Conservation (phyloP, 2,888 invertebrate genomes). For the Sarcophaga rosellei region DNA sequence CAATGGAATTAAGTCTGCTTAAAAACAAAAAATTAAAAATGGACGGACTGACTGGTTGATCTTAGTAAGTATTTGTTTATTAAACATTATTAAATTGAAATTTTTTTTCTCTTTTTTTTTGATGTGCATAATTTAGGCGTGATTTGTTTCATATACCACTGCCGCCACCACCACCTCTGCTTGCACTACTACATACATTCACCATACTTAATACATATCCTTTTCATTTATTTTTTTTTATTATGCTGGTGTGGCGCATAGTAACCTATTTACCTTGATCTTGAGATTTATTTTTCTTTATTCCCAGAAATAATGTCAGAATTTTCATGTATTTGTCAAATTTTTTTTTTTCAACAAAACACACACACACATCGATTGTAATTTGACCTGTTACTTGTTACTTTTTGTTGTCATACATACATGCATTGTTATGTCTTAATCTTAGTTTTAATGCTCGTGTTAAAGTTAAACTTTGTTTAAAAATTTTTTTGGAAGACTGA, state of each 20-base stretch:
- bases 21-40: background rate
- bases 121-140: background rate
- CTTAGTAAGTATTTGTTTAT: background rate
- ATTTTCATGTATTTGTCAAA: constrained; percentile 51
- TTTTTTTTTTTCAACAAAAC: background rate
- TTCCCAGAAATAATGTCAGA: constrained; percentile 60
- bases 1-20: background rate
- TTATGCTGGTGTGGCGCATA: background rate
- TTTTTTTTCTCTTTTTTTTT: background rate
- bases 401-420: background rate
- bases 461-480: constrained; percentile 50
- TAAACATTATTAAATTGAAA: background rate
- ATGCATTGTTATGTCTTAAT: background rate
- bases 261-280: constrained; percentile 7
- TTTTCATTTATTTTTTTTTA: too few relatives aligned
- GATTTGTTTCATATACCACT: background rate
- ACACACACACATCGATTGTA: constrained; percentile 39
- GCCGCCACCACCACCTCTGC: too few relatives aligned
- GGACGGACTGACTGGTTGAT: background rate
- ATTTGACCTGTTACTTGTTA: constrained; percentile 54
- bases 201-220: too few relatives aligned
- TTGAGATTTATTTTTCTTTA: constrained; percentile 44
- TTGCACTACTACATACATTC: too few relatives aligned
- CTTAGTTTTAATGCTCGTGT: constrained; percentile 11
- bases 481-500: background rate